Percentiles rank a stretch among this genome's conserved stretches.
phyloP scores from a whole-genome alignment of 2,113 vertebrate genomes.

The Apistogramma diplotaenia region DNA sequence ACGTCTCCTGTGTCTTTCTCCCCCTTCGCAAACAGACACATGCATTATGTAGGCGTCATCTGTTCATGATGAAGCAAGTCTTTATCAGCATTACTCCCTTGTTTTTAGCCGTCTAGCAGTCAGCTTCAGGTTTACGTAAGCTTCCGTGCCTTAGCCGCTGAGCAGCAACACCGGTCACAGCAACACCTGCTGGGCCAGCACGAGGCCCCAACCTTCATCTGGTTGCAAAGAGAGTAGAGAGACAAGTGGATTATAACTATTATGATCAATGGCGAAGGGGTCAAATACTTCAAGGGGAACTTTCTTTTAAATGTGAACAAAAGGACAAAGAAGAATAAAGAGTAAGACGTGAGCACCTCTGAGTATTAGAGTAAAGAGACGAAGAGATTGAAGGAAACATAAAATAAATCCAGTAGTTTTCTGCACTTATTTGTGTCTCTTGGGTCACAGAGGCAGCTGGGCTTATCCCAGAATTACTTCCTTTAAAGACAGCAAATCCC shows the following conservation, averaged over 20 bases:
- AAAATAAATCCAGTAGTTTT: neutral
- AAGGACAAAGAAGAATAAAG: neutral
- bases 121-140: slow-evolving; percentile 38
- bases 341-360: neutral
- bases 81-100: slow-evolving; percentile 39
- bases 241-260: neutral
- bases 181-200: slow-evolving; percentile 25
- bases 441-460: neutral
- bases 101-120: slow-evolving; percentile 27
- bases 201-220: neutral
- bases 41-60: slow-evolving; percentile 46
- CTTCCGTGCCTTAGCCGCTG: slow-evolving; percentile 2
- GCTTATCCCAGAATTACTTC: neutral
- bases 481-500: neutral
- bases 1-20: slow-evolving; percentile 11
- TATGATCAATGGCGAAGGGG: neutral
- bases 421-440: neutral
- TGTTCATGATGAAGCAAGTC: slow-evolving; percentile 27
- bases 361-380: slow-evolving; percentile 12
- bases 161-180: slow-evolving; percentile 30
- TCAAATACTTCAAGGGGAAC: neutral
- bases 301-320: slow-evolving; percentile 5
- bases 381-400: neutral
- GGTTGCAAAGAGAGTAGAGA: slow-evolving; percentile 1
- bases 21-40: slow-evolving; percentile 15